Conservation (phyloP, 2,113 vertebrate genomes). For the Oncorhynchus nerka region DNA sequence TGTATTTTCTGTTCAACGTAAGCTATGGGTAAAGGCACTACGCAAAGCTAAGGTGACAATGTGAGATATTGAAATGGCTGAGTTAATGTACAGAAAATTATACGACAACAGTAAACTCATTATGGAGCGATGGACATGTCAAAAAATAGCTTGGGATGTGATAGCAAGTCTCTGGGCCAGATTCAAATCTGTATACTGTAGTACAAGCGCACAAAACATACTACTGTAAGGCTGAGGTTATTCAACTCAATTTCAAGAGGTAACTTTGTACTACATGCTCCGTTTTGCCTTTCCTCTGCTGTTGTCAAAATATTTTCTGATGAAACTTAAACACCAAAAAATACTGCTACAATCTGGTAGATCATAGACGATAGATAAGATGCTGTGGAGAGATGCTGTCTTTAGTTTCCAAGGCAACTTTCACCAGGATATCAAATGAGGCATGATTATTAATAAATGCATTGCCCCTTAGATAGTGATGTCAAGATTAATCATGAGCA, state of each 20-base stretch:
- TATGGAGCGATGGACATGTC: neutral
- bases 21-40: neutral
- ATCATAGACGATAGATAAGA: neutral
- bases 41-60: neutral
- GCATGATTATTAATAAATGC: neutral
- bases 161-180: neutral
- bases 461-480: neutral
- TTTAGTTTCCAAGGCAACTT: slow-evolving; percentile 2
- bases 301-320: neutral
- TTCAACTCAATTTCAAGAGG: neutral
- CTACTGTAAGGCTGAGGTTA: neutral
- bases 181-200: neutral
- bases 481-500: neutral
- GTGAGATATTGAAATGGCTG: neutral
- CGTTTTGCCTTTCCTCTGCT: neutral
- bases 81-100: neutral
- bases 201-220: neutral
- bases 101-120: neutral
- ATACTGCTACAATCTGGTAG: neutral
- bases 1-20: neutral
- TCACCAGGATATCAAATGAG: neutral
- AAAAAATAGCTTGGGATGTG: neutral
- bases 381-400: neutral
- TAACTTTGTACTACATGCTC: neutral
- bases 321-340: no score